Conservation (phyloP, 2,888 invertebrate species). For the Oscheius myriophilus region DNA sequence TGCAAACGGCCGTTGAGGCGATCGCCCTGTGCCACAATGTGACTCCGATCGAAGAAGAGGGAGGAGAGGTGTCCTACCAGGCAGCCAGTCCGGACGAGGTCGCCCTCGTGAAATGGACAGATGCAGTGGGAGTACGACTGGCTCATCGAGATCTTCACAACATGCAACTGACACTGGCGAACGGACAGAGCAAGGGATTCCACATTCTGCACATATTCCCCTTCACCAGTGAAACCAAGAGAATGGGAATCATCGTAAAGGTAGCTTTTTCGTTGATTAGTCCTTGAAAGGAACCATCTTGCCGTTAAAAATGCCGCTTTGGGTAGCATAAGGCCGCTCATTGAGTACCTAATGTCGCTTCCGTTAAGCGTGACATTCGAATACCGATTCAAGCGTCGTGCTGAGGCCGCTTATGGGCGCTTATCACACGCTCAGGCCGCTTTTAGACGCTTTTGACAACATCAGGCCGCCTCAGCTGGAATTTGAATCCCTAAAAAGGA, state of each 20-base stretch:
- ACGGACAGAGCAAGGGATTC: slow-evolving; percentile 70
- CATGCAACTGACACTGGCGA: slow-evolving; percentile 75
- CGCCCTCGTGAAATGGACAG: slow-evolving; percentile 81
- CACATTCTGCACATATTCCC: slow-evolving; percentile 79
- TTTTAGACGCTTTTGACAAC: too few species aligned
- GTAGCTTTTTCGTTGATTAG: slow-evolving; percentile 71
- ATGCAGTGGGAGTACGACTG: slow-evolving; percentile 78
- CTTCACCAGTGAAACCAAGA: slow-evolving; percentile 81
- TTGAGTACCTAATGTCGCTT: too few species aligned
- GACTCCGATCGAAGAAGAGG: slow-evolving; percentile 88
- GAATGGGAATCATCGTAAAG: slow-evolving; percentile 82
- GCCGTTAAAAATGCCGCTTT: too few species aligned
- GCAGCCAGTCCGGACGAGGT: slow-evolving; percentile 84
- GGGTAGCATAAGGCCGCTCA: too few species aligned
- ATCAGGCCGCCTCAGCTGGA: too few species aligned
- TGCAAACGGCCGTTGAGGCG: slow-evolving; percentile 75
- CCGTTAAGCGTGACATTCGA: too few species aligned
- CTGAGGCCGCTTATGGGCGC: too few species aligned
- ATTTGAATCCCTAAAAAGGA: too few species aligned
- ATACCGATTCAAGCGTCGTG: too few species aligned
- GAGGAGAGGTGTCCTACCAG: slow-evolving; percentile 76
- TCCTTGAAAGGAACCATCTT: too few species aligned
- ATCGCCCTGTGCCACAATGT: slow-evolving; percentile 98
- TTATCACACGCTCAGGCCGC: too few species aligned
- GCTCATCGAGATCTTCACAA: slow-evolving; percentile 76